Percentiles rank a stretch among this genome's conserved stretches.
Evolutionary conservation across 2,888 invertebrate species (phyloP).

Genomic region (Drosophila acutilabella): DNA sequence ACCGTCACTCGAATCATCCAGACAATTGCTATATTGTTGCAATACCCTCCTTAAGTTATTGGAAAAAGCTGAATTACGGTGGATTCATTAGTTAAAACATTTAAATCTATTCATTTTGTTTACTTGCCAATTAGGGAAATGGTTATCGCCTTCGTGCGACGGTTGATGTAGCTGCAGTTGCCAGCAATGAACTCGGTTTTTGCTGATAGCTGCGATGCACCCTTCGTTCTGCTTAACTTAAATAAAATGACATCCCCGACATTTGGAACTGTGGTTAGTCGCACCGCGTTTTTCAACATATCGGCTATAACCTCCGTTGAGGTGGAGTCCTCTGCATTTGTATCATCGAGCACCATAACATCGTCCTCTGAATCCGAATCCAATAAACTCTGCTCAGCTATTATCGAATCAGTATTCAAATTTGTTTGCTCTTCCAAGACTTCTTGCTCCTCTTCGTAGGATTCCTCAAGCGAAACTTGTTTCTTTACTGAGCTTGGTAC

Average conservation of each 20-base stretch:
- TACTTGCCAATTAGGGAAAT: constrained; percentile 61
- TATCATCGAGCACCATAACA: constrained; percentile 66
- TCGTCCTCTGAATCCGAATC: constrained; percentile 68
- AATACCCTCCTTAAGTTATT: constrained; percentile 1
- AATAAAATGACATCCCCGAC: constrained; percentile 59
- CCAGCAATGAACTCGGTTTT: constrained; percentile 60
- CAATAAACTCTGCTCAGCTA: constrained; percentile 35
- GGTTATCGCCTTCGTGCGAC: constrained; percentile 66
- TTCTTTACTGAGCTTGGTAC: not conserved
- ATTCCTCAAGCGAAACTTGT: not conserved
- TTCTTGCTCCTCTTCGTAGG: not conserved
- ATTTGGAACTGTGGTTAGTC: constrained; percentile 45
- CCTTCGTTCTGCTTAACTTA: constrained; percentile 49
- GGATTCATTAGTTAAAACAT: not conserved
- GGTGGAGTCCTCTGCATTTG: constrained; percentile 48
- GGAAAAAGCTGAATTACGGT: constrained; percentile 40
- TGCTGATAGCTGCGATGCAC: not conserved
- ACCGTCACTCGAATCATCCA: constrained; percentile 41
- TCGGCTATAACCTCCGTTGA: constrained; percentile 43
- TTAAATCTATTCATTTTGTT: not conserved
- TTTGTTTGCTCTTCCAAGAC: not conserved
- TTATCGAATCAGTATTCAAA: not conserved
- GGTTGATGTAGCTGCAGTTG: constrained; percentile 66
- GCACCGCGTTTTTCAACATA: constrained; percentile 39
- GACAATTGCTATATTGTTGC: constrained; percentile 31